These are phyloP conservation scores for Stenurella melanura DNA, from an alignment of 2,888 invertebrate species.

Conservation along the genomic window DNA sequence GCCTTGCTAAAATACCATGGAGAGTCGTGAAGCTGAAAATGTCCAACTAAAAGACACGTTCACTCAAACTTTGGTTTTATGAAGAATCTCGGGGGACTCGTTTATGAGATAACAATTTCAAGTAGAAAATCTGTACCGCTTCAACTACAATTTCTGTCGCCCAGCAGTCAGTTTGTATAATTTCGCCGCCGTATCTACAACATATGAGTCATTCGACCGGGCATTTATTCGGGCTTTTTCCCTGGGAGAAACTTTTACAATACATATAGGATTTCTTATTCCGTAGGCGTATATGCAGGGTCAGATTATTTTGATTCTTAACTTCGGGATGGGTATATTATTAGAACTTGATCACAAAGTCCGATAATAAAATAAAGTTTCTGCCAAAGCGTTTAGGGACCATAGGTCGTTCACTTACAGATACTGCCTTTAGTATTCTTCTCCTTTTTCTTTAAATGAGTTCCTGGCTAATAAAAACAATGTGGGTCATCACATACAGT, in stretches of 20 bases:
- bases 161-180: constrained; percentile 40
- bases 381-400: constrained; percentile 45
- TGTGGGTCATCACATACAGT: constrained; percentile 20
- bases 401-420: constrained; percentile 36
- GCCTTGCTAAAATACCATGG: constrained; percentile 39
- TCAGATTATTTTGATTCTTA: constrained; percentile 46
- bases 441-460: constrained; percentile 20
- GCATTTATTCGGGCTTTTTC: constrained; percentile 27
- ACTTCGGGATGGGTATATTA: constrained; percentile 47
- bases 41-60: constrained; percentile 50
- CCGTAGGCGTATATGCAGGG: constrained; percentile 46
- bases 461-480: constrained; percentile 11
- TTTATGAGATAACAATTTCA: constrained; percentile 53
- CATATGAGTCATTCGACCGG: constrained; percentile 10
- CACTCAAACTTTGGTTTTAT: constrained; percentile 54
- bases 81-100: constrained; percentile 51
- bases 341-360: constrained; percentile 49
- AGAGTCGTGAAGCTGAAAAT: constrained; percentile 42
- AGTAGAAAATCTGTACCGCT: constrained; percentile 43
- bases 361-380: constrained; percentile 53
- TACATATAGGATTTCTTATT: constrained; percentile 50
- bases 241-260: constrained; percentile 40
- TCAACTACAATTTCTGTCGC: constrained; percentile 34
- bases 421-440: constrained; percentile 26
- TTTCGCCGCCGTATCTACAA: constrained; percentile 12